Evolutionary conservation across 2,888 invertebrate genomes (phyloP).

Genomic region (Lasius fuliginosus): DNA sequence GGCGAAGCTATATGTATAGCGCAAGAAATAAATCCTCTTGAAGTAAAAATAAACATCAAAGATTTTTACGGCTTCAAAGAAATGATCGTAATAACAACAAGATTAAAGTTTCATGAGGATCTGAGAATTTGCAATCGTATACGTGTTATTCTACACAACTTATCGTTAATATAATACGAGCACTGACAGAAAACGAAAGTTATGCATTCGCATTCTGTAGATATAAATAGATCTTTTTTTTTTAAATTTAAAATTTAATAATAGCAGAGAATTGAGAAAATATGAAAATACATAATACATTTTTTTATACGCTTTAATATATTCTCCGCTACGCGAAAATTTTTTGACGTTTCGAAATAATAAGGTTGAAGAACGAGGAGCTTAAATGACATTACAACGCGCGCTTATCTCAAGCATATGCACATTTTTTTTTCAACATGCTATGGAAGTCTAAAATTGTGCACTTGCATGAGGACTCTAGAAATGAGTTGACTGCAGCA

Average conservation of each 20-base stretch:
- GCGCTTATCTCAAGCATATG: slow-evolving; percentile 18
- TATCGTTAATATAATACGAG: background rate
- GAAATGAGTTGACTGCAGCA: slow-evolving; percentile 30
- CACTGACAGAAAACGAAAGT: background rate
- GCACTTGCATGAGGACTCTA: slow-evolving; percentile 54
- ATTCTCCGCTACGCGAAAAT: background rate
- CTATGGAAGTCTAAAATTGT: slow-evolving; percentile 52
- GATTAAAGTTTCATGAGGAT: slow-evolving; percentile 69
- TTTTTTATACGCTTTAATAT: slow-evolving; percentile 1
- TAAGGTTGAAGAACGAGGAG: slow-evolving; percentile 4
- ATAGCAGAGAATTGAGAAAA: background rate
- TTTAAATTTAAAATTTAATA: background rate
- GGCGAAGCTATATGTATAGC: background rate
- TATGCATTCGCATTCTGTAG: background rate
- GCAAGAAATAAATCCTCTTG: background rate
- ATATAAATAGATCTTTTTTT: background rate
- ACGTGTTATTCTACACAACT: slow-evolving; percentile 34
- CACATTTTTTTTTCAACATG: slow-evolving; percentile 44
- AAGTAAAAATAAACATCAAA: background rate
- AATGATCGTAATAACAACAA: slow-evolving; percentile 27
- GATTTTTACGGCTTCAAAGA: slow-evolving; percentile 46
- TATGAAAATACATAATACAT: background rate
- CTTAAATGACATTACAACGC: slow-evolving; percentile 22
- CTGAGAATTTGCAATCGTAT: background rate
- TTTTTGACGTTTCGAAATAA: slow-evolving; percentile 18